Conservation (phyloP, 2,113 vertebrate species). For the Misgurnus anguillicaudatus region DNA sequence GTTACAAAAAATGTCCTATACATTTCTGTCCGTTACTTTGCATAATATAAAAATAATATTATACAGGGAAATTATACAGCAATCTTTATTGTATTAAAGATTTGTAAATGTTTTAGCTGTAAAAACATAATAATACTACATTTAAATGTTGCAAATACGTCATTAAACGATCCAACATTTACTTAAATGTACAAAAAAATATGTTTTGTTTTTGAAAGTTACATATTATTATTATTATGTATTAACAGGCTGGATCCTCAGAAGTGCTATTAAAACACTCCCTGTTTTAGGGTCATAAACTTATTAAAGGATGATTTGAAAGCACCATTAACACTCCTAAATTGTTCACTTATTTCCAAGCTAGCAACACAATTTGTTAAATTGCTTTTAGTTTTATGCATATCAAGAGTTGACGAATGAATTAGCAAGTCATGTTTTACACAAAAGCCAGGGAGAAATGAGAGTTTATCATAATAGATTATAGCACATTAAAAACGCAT, state of each 20-base stretch:
- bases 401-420: conserved; percentile 7
- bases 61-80: no score
- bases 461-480: conserved; percentile 1
- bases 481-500: conserved; percentile 14
- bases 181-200: no score
- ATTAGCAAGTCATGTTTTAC: not conserved
- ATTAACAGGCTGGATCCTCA: conserved; percentile 8
- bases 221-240: no score
- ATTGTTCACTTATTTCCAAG: conserved; percentile 41
- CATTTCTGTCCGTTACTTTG: no score
- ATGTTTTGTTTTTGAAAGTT: no score
- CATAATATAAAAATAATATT: no score
- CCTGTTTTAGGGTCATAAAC: conserved; percentile 32
- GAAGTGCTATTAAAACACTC: conserved; percentile 43
- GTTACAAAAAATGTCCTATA: no score
- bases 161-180: no score
- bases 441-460: not conserved
- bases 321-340: conserved; percentile 19
- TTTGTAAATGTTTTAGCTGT: no score
- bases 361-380: conserved; percentile 37
- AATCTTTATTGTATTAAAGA: no score
- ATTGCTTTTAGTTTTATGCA: conserved; percentile 39
- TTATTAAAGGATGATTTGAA: conserved; percentile 14
- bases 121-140: no score
- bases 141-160: no score